phyloP scores from a whole-genome alignment of 2,113 vertebrate genomes.

The Melanotaenia duboulayi region DNA sequence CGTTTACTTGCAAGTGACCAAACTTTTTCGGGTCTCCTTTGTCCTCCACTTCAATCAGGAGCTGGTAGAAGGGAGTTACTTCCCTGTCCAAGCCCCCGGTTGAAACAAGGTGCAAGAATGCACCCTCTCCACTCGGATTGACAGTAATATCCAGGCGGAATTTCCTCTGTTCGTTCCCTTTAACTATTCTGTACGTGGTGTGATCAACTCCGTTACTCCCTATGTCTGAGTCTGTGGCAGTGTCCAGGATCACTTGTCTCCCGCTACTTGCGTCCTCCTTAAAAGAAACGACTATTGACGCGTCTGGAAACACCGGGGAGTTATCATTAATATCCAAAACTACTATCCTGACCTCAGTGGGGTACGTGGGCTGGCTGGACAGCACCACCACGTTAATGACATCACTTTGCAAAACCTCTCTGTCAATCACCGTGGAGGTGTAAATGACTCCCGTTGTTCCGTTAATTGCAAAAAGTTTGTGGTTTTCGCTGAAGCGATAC shows the following conservation, averaged over 20 bases:
- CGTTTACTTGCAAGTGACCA: conserved; percentile 96
- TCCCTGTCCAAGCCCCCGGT: conserved; percentile 94
- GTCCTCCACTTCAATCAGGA: conserved; percentile 95
- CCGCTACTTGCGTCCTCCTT: conserved; percentile 97
- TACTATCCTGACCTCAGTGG: conserved; percentile 94
- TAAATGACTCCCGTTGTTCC: conserved; percentile 89
- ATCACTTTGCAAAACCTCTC: conserved; percentile 90
- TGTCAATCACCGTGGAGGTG: conserved; percentile 92
- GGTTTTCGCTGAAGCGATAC: conserved; percentile 95
- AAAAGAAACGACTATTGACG: conserved; percentile 93
- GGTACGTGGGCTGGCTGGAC: conserved; percentile 97
- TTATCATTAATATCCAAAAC: conserved; percentile 97
- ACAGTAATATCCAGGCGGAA: conserved; percentile 96
- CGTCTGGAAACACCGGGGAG: conserved; percentile 93
- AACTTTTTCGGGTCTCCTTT: conserved; percentile 91
- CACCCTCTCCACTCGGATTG: conserved; percentile 97
- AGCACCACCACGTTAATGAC: conserved; percentile 96
- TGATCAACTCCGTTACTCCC: conserved; percentile 96
- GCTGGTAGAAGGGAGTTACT: conserved; percentile 88
- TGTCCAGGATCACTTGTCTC: conserved; percentile 97
- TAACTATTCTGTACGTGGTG: conserved; percentile 92
- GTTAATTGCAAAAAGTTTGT: conserved; percentile 94
- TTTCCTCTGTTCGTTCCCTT: conserved; percentile 91
- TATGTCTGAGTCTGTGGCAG: conserved; percentile 93
- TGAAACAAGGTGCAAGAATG: conserved; percentile 95